Evolutionary conservation across 2,113 vertebrate species (phyloP).

Genomic region (Toxostoma redivivum): DNA sequence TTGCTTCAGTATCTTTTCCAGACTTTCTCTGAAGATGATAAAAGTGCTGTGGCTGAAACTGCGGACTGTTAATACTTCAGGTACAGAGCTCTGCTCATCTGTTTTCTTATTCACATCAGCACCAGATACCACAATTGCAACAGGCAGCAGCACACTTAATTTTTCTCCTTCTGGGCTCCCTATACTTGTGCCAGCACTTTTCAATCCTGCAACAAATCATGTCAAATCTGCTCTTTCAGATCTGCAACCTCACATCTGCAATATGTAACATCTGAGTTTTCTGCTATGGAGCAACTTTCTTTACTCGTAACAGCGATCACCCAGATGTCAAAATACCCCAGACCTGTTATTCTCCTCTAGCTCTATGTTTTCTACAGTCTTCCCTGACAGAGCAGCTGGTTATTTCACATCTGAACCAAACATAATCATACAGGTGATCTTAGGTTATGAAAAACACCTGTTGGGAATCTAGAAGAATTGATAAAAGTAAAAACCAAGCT

Average conservation of each 20-base stretch:
- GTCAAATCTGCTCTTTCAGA: neutral
- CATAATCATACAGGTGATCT: neutral
- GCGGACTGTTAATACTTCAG: neutral
- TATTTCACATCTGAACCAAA: neutral
- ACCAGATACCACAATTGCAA: neutral
- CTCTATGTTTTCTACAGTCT: neutral
- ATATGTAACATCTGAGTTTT: neutral
- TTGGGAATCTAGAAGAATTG: neutral
- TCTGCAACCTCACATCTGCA: neutral
- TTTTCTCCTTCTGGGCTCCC: neutral
- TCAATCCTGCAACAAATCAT: neutral
- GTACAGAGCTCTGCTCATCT: neutral
- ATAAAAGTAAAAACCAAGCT: neutral
- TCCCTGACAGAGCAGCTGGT: neutral
- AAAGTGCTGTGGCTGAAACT: neutral
- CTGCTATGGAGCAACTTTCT: neutral
- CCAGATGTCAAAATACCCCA: neutral
- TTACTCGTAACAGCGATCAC: neutral
- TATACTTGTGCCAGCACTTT: neutral
- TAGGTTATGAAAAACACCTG: neutral
- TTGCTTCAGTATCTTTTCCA: neutral
- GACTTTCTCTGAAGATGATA: neutral
- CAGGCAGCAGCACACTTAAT: neutral
- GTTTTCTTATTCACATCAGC: neutral
- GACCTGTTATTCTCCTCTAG: neutral